Evolutionary conservation across 2,113 vertebrate species (phyloP).

Genomic region (Chlamydotis undulata): DNA sequence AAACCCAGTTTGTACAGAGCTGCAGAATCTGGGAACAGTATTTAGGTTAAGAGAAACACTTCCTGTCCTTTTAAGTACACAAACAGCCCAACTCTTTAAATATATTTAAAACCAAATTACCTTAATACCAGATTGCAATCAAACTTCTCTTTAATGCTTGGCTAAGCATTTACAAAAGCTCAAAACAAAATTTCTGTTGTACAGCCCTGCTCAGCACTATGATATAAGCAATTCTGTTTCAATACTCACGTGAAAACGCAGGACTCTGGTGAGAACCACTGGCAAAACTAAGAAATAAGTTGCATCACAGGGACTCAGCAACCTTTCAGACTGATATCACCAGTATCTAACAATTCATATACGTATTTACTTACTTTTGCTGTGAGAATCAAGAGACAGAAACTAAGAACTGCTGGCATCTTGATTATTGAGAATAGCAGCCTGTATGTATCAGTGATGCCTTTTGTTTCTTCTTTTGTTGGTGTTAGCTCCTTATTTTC

Average conservation of each 20-base stretch:
- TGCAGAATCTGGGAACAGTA: neutral
- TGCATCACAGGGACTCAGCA: neutral
- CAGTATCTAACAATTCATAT: neutral
- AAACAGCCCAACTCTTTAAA: neutral
- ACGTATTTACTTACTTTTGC: constrained; percentile 84
- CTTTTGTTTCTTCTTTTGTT: constrained; percentile 86
- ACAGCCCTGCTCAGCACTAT: neutral
- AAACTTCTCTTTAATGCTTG: neutral
- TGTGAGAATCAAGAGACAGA: constrained; percentile 91
- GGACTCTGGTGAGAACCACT: neutral
- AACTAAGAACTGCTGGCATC: constrained; percentile 93
- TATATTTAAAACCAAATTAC: neutral
- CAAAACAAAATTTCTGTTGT: neutral
- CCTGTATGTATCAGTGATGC: constrained; percentile 92
- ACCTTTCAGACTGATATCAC: neutral
- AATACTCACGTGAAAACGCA: neutral
- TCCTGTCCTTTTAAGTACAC: neutral
- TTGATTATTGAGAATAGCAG: constrained; percentile 90
- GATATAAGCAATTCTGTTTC: neutral
- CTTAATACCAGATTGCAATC: neutral
- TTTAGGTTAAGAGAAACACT: neutral
- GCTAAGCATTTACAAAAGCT: neutral
- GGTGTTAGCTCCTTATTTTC: constrained; percentile 78
- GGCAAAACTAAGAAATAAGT: neutral
- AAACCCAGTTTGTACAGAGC: neutral